phyloP scores from a whole-genome alignment of 2,888 invertebrate species.

The Lycophotia porphyrea region DNA sequence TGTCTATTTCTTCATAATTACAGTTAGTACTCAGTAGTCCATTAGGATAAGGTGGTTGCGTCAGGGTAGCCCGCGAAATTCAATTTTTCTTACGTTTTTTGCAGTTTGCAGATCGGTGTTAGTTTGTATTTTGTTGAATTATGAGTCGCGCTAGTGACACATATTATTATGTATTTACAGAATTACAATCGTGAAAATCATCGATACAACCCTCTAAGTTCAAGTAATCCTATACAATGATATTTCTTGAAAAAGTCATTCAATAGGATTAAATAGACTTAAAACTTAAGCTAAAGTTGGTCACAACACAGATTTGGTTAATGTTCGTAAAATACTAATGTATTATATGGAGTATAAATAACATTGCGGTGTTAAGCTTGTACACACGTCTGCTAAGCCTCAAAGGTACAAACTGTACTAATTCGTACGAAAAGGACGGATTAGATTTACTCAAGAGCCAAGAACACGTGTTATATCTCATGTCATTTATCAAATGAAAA shows the following conservation, averaged over 20 bases:
- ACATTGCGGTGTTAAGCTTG: conserved; percentile 29
- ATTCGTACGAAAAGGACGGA: conserved; percentile 51
- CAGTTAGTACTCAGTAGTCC: neutral
- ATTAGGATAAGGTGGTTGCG: too few relatives aligned
- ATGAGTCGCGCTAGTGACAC: too few relatives aligned
- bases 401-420: conserved; percentile 40
- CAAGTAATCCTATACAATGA: too few relatives aligned
- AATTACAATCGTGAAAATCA: too few relatives aligned
- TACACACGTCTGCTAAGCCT: conserved; percentile 36
- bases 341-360: conserved; percentile 3
- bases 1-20: neutral
- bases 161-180: too few relatives aligned
- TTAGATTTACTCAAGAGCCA: conserved; percentile 38
- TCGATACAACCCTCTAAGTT: too few relatives aligned
- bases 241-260: too few relatives aligned
- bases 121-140: too few relatives aligned
- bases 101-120: too few relatives aligned
- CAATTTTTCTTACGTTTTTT: too few relatives aligned
- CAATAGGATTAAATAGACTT: too few relatives aligned
- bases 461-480: conserved; percentile 31
- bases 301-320: neutral
- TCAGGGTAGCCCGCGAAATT: too few relatives aligned
- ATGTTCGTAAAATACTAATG: conserved; percentile 12
- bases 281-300: neutral
- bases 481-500: conserved; percentile 22